Percentiles rank a stretch among this genome's conserved stretches.
Conservation (phyloP, 1,140 invertebrate genomes). For the Ylistrum balloti region DNA sequence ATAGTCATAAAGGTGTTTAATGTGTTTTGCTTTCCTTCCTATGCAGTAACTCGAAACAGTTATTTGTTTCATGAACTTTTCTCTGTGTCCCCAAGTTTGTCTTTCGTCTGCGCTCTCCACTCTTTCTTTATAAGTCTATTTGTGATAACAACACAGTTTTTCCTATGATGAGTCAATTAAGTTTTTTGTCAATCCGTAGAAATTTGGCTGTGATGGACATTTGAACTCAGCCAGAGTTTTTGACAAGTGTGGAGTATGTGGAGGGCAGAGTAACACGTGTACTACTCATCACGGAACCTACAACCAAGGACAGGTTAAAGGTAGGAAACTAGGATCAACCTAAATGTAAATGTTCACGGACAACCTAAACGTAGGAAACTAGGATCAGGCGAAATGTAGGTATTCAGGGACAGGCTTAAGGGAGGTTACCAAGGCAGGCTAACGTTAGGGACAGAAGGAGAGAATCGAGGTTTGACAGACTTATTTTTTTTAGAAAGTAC, state of each 20-base stretch:
- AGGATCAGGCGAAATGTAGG: slow-evolving; percentile 22
- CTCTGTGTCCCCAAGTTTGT: too few relatives aligned
- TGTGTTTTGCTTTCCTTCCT: too few relatives aligned
- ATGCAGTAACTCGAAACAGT: too few relatives aligned
- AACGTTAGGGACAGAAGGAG: too few relatives aligned
- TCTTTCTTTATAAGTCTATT: too few relatives aligned
- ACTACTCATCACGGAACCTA: slow-evolving; percentile 62
- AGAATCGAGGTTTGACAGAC: too few relatives aligned
- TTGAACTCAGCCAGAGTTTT: slow-evolving; percentile 88
- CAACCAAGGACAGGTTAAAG: slow-evolving; percentile 57
- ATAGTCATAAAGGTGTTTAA: too few relatives aligned
- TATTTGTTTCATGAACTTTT: too few relatives aligned
- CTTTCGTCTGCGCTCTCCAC: too few relatives aligned
- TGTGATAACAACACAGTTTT: too few relatives aligned
- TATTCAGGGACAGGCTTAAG: slow-evolving; percentile 56
- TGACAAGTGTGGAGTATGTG: slow-evolving; percentile 93
- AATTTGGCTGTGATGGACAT: slow-evolving; percentile 90
- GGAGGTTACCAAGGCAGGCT: slow-evolving; percentile 53
- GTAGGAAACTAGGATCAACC: slow-evolving; percentile 54
- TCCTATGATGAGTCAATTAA: too few relatives aligned
- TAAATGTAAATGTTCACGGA: slow-evolving; percentile 45
- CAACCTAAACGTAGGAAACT: slow-evolving; percentile 60
- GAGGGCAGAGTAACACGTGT: slow-evolving; percentile 92
- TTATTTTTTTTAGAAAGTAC: too few relatives aligned
- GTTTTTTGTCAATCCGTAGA: slow-evolving; percentile 51